Conservation (phyloP, 2,797 vertebrate species). For the Gorsachius magnificus region DNA sequence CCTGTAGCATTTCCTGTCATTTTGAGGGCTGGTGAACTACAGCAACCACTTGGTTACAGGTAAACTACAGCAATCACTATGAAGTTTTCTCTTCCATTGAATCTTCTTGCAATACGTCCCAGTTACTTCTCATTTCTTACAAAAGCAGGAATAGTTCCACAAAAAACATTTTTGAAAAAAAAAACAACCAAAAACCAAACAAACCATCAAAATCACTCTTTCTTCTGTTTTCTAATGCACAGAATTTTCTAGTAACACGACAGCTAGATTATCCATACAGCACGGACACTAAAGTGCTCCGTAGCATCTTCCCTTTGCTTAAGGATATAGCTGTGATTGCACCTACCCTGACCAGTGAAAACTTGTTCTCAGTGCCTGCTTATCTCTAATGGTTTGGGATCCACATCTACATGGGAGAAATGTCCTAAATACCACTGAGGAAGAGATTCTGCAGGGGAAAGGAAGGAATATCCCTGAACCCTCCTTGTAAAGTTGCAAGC, state of each 20-base stretch:
- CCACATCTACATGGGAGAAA: neutral
- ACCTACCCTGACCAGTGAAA: neutral
- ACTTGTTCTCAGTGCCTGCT: neutral
- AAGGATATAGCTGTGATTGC: neutral
- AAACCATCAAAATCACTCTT: neutral
- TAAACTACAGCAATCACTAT: neutral
- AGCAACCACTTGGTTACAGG: neutral
- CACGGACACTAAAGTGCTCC: neutral
- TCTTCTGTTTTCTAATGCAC: neutral
- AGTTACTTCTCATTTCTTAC: neutral
- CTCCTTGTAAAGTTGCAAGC: neutral
- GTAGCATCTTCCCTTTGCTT: neutral
- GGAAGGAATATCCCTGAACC: neutral
- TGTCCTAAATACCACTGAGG: accelerated
- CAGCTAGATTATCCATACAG: neutral
- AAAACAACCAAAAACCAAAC: neutral
- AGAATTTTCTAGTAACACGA: neutral
- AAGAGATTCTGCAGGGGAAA: neutral
- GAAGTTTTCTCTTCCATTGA: neutral
- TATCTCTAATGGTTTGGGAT: neutral
- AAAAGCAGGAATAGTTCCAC: neutral
- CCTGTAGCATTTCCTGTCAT: neutral
- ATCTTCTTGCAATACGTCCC: neutral
- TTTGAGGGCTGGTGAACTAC: neutral
- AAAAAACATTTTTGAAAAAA: neutral